Evolutionary conservation across 2,888 invertebrate species (phyloP).

Genomic region (Volucella bombylans): DNA sequence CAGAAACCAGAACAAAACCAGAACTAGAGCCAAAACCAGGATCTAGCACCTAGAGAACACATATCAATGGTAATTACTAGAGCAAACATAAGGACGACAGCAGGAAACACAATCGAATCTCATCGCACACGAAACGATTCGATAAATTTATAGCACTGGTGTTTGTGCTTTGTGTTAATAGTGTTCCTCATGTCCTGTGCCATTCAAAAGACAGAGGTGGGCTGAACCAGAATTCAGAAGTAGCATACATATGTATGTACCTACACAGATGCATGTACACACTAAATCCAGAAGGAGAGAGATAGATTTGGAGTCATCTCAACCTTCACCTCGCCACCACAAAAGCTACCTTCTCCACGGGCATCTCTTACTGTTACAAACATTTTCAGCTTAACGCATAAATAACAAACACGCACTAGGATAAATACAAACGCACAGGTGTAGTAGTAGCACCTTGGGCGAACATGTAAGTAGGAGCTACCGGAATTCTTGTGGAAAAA

Average conservation of each 20-base stretch:
- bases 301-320: slow-evolving; percentile 39
- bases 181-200: not conserved
- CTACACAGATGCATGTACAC: slow-evolving; percentile 32
- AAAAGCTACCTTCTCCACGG: not conserved
- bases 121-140: slow-evolving; percentile 58
- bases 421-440: slow-evolving; percentile 21
- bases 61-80: slow-evolving; percentile 64
- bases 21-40: slow-evolving; percentile 14
- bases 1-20: slow-evolving; percentile 30
- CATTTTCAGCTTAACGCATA: slow-evolving; percentile 61
- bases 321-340: slow-evolving; percentile 10
- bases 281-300: slow-evolving; percentile 50
- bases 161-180: not conserved
- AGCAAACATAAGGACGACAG: slow-evolving; percentile 26
- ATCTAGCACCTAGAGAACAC: too few species aligned
- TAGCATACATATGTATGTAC: slow-evolving; percentile 35
- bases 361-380: slow-evolving; percentile 34
- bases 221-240: slow-evolving; percentile 59
- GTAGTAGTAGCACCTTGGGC: not conserved
- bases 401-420: slow-evolving; percentile 46
- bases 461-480: not conserved
- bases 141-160: slow-evolving; percentile 63
- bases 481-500: slow-evolving; percentile 25
- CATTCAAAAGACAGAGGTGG: slow-evolving; percentile 50
- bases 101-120: slow-evolving; percentile 54